These are phyloP conservation scores for Thymelicus sylvestris DNA, from an alignment of 2,888 invertebrate genomes.

Conservation along the genomic window DNA sequence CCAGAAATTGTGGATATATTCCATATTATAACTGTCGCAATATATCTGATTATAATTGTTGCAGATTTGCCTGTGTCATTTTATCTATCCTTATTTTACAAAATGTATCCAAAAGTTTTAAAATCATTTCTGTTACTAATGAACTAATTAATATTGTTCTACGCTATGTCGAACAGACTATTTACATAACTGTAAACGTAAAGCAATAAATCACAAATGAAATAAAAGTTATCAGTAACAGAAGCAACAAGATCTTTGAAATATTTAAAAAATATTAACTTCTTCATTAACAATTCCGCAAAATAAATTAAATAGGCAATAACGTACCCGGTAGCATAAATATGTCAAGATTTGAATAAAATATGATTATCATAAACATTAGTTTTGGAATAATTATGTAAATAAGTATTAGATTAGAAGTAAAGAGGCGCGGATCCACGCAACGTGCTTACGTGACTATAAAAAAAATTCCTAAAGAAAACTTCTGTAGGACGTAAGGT, in stretches of 20 bases:
- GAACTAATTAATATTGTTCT: too few species aligned
- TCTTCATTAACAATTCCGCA: neutral
- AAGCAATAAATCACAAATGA: neutral
- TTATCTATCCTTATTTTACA: too few species aligned
- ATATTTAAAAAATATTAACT: neutral
- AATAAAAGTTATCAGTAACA: neutral
- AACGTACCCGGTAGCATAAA: neutral
- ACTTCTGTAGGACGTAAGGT: too few species aligned
- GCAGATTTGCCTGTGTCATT: too few species aligned
- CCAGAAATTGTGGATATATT: too few species aligned
- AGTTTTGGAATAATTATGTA: conserved; percentile 4
- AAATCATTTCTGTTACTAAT: too few species aligned
- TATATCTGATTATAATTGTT: too few species aligned
- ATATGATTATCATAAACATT: neutral
- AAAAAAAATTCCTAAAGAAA: neutral
- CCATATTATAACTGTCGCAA: too few species aligned
- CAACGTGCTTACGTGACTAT: neutral
- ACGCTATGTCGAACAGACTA: too few species aligned
- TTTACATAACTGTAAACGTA: neutral
- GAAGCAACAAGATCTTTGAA: conserved; percentile 2
- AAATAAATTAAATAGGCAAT: neutral
- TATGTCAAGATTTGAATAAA: conserved; percentile 1
- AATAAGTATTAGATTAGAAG: neutral
- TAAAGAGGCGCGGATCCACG: neutral
- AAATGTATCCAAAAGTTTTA: too few species aligned